phyloP scores from a whole-genome alignment of 2,888 invertebrate species.

The Abrostola triplasia region DNA sequence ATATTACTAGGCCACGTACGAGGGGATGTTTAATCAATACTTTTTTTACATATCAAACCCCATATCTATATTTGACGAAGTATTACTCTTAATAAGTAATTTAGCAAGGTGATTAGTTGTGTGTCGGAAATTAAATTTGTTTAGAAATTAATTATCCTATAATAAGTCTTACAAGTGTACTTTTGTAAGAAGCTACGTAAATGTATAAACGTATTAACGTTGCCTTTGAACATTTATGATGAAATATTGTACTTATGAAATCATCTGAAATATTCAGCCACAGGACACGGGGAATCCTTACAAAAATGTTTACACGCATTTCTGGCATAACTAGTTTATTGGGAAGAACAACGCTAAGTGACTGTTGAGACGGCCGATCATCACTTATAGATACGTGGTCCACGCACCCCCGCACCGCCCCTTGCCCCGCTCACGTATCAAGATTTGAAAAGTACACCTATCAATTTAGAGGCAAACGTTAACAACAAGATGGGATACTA shows the following conservation, averaged over 20 bases:
- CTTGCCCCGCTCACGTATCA: background rate
- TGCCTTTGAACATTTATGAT: no score
- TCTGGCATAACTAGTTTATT: background rate
- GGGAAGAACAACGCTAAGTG: background rate
- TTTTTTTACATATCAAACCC: background rate
- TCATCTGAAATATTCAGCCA: no score
- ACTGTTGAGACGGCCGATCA: background rate
- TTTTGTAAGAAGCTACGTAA: no score
- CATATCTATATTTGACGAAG: background rate
- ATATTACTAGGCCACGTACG: background rate
- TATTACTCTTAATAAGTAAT: background rate
- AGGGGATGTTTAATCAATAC: slow-evolving; percentile 3
- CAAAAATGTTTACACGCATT: background rate
- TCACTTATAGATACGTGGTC: no score
- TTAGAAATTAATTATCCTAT: no score
- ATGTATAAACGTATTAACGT: no score
- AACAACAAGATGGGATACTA: background rate
- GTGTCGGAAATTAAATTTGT: no score
- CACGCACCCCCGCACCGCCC: background rate
- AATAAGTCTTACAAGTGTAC: no score
- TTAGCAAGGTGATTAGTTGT: no score
- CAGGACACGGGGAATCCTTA: background rate
- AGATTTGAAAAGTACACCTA: no score
- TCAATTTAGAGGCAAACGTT: no score
- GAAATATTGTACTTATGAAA: no score